Evolutionary conservation across 1,140 invertebrate genomes (phyloP), one percentile per base, ranked within the genome.

Genomic region (Polypedilum pembai): DNA sequence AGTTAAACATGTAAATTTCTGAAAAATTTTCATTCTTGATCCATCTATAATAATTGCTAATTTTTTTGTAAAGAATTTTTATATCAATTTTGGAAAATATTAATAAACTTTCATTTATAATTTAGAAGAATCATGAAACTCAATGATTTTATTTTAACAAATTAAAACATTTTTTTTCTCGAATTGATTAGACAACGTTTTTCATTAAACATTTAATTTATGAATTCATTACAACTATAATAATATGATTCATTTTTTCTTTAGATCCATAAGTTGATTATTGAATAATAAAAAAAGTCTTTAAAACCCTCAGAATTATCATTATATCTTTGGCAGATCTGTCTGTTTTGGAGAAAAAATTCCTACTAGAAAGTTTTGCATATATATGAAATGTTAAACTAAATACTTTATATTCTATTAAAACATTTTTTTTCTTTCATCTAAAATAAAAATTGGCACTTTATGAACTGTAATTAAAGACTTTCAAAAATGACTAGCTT

Each of bases 361-460:
- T 56, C 15, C 45, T 56, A 56, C 45, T 56, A 56, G 45, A 12
- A 15, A 56, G 45, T 15, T 12, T 12, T 56, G 24, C 24, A 33
- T 33, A 33, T 33, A 33, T 33, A 33, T 33, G 24, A 33, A 33
- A 33, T 5, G 24, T 33, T 1, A 33, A 33, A 33, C 24, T 56
- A 56, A 56, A 56, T 56, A 56, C 15, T 56, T 12, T 45, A 33
- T 33, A 12, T 56, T 15, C 45, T 56, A 56, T 56, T 56, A 56
- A 56, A 15, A 56, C 4, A 1, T 15, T 1, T 15, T 56, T 56
- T 56, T 73, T 3, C n/a, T 74, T 69, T 73, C 76, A 75, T 76
- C 73, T 76, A 77, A 76, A 76, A 72, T 74, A 73, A 56, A 74
- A 76, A 77, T 77, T 77, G 77, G 76, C 66, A 76, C 41, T 75